Conservation (phyloP, 1,140 invertebrate species). For the Hormaphis cornu region DNA sequence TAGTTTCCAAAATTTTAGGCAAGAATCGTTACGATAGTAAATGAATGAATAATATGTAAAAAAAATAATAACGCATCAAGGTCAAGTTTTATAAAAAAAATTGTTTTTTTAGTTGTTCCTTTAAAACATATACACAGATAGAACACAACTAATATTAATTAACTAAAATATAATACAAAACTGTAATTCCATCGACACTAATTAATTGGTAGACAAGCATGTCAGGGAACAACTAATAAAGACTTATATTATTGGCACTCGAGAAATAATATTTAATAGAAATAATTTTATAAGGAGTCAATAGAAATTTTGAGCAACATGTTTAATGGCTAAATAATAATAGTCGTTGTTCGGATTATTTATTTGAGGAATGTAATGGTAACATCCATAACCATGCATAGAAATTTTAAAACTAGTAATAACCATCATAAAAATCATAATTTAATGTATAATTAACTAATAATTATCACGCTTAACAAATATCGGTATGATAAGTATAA, state of each 20-base stretch:
- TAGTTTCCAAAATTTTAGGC: not conserved
- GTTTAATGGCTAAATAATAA: not conserved
- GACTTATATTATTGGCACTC: not conserved
- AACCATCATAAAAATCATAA: too few relatives aligned
- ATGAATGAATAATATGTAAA: not conserved
- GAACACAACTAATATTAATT: not conserved
- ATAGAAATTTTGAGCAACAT: constrained; percentile 1
- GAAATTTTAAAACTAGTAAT: too few relatives aligned
- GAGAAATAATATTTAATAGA: not conserved
- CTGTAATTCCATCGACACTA: not conserved
- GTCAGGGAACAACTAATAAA: not conserved
- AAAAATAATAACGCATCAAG: not conserved
- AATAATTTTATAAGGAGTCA: not conserved
- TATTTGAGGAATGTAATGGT: not conserved
- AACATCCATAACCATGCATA: not conserved
- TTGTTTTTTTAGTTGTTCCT: not conserved
- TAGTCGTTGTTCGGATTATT: not conserved
- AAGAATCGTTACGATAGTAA: not conserved
- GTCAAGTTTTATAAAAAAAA: constrained; percentile 6
- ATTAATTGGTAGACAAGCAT: not conserved
- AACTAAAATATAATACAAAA: not conserved
- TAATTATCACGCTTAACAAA: too few relatives aligned
- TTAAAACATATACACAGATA: not conserved
- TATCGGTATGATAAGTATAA: too few relatives aligned
- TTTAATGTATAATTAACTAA: too few relatives aligned